Evolutionary conservation across 1,140 invertebrate genomes (phyloP).

Genomic region (Rhysida immarginata): DNA sequence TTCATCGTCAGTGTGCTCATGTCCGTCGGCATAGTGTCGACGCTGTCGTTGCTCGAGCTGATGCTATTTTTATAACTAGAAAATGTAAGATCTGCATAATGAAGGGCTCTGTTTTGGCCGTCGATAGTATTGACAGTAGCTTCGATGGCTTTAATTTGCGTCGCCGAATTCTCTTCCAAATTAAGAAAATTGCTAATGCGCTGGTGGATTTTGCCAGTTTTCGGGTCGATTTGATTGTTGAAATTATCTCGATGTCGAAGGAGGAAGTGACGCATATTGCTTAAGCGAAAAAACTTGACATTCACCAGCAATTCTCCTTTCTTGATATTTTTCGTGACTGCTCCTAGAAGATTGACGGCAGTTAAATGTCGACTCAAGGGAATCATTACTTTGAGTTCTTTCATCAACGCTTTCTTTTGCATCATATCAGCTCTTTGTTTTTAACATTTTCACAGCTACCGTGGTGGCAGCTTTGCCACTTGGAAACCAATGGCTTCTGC

Average conservation of each 20-base stretch:
- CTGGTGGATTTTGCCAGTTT: constrained; percentile 10
- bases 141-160: no score
- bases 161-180: neutral
- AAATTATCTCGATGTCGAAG: constrained; percentile 23
- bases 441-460: constrained; percentile 77
- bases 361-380: constrained; percentile 40
- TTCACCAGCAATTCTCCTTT: constrained; percentile 31
- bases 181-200: neutral
- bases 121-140: no score
- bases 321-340: constrained; percentile 34
- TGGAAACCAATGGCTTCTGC: constrained; percentile 50
- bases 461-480: constrained; percentile 42
- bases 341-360: constrained; percentile 39
- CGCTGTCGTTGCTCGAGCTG: neutral
- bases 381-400: constrained; percentile 39
- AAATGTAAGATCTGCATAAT: neutral
- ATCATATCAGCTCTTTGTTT: constrained; percentile 10
- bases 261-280: constrained; percentile 33
- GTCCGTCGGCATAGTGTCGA: neutral
- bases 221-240: constrained; percentile 23
- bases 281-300: constrained; percentile 35
- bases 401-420: constrained; percentile 29
- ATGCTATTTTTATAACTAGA: neutral
- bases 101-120: no score
- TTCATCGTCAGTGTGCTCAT: neutral